Percentiles rank a stretch among this genome's conserved stretches.
Evolutionary conservation across 2,888 invertebrate species (phyloP).

Genomic region (Epinotia nisella): DNA sequence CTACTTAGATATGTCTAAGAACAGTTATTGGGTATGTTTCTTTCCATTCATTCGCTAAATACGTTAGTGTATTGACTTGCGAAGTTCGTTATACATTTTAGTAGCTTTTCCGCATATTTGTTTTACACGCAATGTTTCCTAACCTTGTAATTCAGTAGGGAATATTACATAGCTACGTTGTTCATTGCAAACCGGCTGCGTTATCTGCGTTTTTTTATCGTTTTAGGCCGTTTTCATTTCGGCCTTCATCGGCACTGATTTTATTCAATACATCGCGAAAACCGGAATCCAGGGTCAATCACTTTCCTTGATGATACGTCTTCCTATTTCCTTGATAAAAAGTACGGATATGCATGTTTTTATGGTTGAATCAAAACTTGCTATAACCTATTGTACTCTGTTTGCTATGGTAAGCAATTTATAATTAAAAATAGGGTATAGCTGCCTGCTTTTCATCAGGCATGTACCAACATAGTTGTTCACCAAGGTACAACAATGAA

Average conservation of each 20-base stretch:
- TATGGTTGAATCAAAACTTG: not conserved
- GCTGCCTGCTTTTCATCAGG: too few species aligned
- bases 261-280: conserved; percentile 2
- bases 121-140: not conserved
- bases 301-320: conserved; percentile 13
- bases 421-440: too few species aligned
- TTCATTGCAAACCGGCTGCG: conserved; percentile 20
- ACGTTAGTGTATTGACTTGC: conserved; percentile 29
- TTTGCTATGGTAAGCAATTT: too few species aligned
- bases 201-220: conserved; percentile 20
- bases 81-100: conserved; percentile 1
- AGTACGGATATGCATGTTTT: conserved; percentile 1
- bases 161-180: not conserved
- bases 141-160: conserved; percentile 17
- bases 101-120: not conserved
- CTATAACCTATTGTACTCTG: not conserved
- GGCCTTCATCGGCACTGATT: conserved; percentile 13
- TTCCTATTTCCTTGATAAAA: conserved; percentile 29
- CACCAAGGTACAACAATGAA: not conserved
- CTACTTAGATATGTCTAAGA: conserved; percentile 63
- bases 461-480: not conserved
- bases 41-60: conserved; percentile 29
- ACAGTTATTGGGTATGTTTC: conserved; percentile 66
- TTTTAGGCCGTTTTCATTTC: conserved; percentile 9
- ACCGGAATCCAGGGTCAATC: not conserved